phyloP scores from a whole-genome alignment of 2,888 invertebrate genomes.

The Epinotia bilunana region DNA sequence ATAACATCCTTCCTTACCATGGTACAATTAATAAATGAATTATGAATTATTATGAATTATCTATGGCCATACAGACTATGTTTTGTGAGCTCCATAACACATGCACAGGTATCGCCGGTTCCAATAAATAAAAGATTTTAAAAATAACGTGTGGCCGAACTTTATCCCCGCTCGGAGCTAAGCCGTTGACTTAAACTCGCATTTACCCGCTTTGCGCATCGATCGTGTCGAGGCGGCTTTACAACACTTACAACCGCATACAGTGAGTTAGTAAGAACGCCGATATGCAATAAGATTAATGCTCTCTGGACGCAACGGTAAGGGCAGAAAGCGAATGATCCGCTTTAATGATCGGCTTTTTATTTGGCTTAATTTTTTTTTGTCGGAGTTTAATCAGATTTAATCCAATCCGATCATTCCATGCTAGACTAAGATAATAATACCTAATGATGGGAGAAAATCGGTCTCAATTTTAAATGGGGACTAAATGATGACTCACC shows the following conservation, averaged over 20 bases:
- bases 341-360: neutral
- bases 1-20: too few species aligned
- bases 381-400: neutral
- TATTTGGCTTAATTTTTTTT: neutral
- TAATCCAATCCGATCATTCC: too few species aligned
- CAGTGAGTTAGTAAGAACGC: slow-evolving; percentile 6
- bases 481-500: too few species aligned
- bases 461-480: too few species aligned
- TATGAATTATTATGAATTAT: too few species aligned
- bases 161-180: slow-evolving; percentile 34
- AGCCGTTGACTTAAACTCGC: slow-evolving; percentile 43
- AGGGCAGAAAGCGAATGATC: neutral
- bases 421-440: too few species aligned
- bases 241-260: slow-evolving; percentile 39
- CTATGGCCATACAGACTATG: neutral
- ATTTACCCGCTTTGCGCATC: slow-evolving; percentile 42
- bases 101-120: slow-evolving; percentile 1
- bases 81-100: neutral
- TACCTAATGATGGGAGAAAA: too few species aligned
- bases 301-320: neutral
- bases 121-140: slow-evolving; percentile 28
- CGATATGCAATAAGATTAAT: neutral
- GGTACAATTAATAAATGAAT: too few species aligned
- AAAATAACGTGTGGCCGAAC: slow-evolving; percentile 32
- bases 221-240: slow-evolving; percentile 41